Evolutionary conservation across 2,113 vertebrate species (phyloP), one percentile per base, ranked within the genome.

Genomic region (Macroglossus sobrinus): DNA sequence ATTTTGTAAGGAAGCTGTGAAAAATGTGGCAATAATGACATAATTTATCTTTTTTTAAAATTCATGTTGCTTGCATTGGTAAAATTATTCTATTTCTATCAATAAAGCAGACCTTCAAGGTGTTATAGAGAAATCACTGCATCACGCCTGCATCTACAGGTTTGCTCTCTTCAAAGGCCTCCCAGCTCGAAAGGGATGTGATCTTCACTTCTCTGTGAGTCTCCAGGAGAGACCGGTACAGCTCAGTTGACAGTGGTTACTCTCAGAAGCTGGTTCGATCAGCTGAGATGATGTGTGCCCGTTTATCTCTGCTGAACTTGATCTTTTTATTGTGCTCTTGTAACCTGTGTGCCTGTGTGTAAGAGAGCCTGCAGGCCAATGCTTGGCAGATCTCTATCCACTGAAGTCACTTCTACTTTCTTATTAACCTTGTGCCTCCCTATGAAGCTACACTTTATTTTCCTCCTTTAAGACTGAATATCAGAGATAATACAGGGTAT

Each of bases 241-340:
- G 8, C 89, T 71, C 33, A 50, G 75, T 61, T 94, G 84, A 82
- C 80, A 88, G 63, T 84, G 75, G 79, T 96, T 84, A 93, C 91
- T 66, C 95, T 96, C 96, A 96, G 84, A 94, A 93, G 95, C 38
- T 80, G 55, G 68, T 92, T 91, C 35, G 92, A 98, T 95, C 95
- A 97, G 85, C 92, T 97, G 87, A 89, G 47, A 89, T 26, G 82
- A 93, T 87, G 81, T 38, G 5, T 63, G 90, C 84, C n/a, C 33
- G 13, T 98, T 97, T 91, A 85, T 96, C 96, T 96, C 96, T 91
- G 84, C 96, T 97, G 88, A 89, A 97, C 89, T 97, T 98, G 93
- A 90, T 95, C 93, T 97, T 97, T 97, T 94, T 94, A 84, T 97
- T 71, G 78, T 28, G 55, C 55, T 93, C 43, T 53, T 89, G 94